These are phyloP conservation scores for Cylindroiulus punctatus DNA, from an alignment of 2,888 invertebrate species.

Conservation along the genomic window DNA sequence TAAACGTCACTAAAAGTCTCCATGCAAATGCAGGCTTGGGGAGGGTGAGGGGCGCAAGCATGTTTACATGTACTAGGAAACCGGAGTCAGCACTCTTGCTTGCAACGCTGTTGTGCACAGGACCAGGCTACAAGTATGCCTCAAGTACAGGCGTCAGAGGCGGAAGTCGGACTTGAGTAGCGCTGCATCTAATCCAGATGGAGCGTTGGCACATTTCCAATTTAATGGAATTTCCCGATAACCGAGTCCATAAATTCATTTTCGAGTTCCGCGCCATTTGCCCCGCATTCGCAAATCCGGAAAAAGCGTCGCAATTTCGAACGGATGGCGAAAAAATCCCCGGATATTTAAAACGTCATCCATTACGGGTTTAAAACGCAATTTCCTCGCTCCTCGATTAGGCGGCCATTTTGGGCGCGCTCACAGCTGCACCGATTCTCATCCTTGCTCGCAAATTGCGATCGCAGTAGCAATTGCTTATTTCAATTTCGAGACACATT, in stretches of 20 bases:
- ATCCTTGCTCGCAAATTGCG: too few relatives aligned
- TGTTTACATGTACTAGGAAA: too few relatives aligned
- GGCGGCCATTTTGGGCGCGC: not conserved
- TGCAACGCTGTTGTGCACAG: too few relatives aligned
- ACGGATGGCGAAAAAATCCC: not conserved
- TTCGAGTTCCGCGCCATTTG: not conserved
- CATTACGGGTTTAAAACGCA: slow-evolving; percentile 10
- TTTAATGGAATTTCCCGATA: not conserved
- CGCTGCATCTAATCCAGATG: not conserved
- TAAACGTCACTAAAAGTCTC: too few relatives aligned
- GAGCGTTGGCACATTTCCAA: not conserved
- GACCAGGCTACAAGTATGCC: too few relatives aligned
- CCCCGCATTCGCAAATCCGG: not conserved
- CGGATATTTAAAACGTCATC: slow-evolving; percentile 10
- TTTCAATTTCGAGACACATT: not conserved
- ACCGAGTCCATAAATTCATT: not conserved
- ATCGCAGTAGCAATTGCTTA: not conserved
- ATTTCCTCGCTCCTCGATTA: not conserved
- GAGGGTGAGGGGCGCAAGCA: too few relatives aligned
- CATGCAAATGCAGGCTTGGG: too few relatives aligned
- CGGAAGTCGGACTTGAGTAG: not conserved
- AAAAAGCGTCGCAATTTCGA: not conserved
- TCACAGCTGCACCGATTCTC: not conserved
- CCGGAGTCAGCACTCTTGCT: too few relatives aligned
- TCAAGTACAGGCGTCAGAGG: too few relatives aligned